Base-by-base conservation (phyloP, 1,140 invertebrate species). In the Nasonia giraulti region DNA sequence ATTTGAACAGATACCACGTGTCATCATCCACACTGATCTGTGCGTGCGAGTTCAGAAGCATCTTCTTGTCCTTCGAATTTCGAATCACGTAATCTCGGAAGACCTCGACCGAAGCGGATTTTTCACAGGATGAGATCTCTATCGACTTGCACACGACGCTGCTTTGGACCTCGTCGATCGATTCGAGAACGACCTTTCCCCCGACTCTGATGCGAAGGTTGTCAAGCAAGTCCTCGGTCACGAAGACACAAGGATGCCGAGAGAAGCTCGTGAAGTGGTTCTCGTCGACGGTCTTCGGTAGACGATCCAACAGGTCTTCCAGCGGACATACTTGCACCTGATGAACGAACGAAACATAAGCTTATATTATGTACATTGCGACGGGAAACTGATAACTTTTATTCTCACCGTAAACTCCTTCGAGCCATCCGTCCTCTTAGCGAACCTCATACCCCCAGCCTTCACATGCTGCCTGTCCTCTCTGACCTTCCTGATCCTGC, bases 31-130 rank as follows among this genome's bases (percentile, higher is more conserved):
- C 90, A 20, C 93, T 93, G 3, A 96, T 91, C 62, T 93, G 92
- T 69, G 94, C 92, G 86, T 94, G 90, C 69, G 95, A 93, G 91
- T 96, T 96, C 2, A 96, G 87, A 79, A 96, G 89, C 84, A 95
- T 89, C 86, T 93, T 93, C 27, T 92, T 89, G 0, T 93, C 87
- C 88, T 91, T 92, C 31, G 94, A 94, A 84, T 90, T 91, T 14
- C 93, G 90, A 76, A 93, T 93, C 1, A 96, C 91, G 88, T 94
- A 96, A 87, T 93, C 91, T 87, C 95, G 93, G 89, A 96, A 95
- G 88, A 90, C 91, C 87, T 95, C 92, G 86, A 93, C 90, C 17
- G 95, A 91, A 79, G 95, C 92, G 31, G 91, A 84, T 0, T 82
- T 87, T 87, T 87, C 92, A 80, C 89, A 87, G 20, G 94, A 93